A percentile compares a stretch with the other conserved stretches of the same genome.
Conservation (phyloP, 2,113 vertebrate species). For the Coryphaenoides rupestris region DNA sequence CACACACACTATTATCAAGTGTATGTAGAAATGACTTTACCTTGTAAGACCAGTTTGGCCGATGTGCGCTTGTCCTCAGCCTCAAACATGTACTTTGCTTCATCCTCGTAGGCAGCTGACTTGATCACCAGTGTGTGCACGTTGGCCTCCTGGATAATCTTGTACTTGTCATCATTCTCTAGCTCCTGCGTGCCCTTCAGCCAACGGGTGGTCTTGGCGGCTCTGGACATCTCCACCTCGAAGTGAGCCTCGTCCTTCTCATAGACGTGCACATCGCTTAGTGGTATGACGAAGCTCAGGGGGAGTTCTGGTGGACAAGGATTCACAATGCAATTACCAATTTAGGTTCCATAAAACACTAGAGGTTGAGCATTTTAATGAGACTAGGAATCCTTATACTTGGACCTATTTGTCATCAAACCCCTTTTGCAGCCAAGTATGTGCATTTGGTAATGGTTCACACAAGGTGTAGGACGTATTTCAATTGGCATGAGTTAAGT, state of each 20-base stretch:
- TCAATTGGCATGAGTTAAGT: no score
- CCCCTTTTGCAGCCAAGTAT: not conserved
- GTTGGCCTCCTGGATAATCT: conserved; percentile 82
- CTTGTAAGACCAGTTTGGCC: conserved; percentile 90
- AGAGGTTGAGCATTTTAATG: no score
- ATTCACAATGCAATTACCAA: conserved; percentile 4
- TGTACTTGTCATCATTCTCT: conserved; percentile 77
- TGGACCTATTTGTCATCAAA: not conserved
- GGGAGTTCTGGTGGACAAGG: conserved; percentile 79
- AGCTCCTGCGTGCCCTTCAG: conserved; percentile 91
- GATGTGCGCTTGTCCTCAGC: conserved; percentile 91
- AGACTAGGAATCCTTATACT: not conserved
- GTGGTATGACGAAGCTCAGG: conserved; percentile 87
- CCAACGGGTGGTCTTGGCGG: conserved; percentile 88
- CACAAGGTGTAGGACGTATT: not conserved
- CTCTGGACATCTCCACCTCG: conserved; percentile 90
- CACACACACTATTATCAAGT: not conserved
- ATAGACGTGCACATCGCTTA: conserved; percentile 89
- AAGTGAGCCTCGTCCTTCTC: conserved; percentile 95
- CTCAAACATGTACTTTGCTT: conserved; percentile 95
- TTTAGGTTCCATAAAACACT: no score
- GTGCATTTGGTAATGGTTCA: not conserved
- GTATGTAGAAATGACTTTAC: conserved; percentile 41
- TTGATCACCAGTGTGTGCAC: conserved; percentile 80
- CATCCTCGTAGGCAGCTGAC: conserved; percentile 88